Base-by-base conservation (phyloP, 2,888 invertebrate species). In the Stenchaetothrips biformis region DNA sequence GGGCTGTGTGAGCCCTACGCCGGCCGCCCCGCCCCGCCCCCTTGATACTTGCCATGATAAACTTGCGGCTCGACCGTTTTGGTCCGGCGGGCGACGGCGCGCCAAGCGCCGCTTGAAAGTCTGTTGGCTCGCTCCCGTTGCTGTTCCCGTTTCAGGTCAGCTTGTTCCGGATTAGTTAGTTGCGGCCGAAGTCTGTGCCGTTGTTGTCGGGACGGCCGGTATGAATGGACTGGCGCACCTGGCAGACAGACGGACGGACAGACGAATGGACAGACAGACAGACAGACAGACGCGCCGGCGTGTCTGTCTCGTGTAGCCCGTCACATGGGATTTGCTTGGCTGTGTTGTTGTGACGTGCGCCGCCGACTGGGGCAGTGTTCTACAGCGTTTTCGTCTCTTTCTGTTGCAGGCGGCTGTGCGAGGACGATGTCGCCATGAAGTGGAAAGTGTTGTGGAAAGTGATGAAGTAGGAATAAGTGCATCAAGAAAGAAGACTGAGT, bases 351-450 rank as follows among this genome's bases (percentile, higher is more conserved):
- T 37, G 37, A 37, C 4, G 37, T 37, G 37, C 37, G 37, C 37
- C 37, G 4, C 37, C 37, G 37, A 37, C 37, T 37, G 37, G 37
- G 37, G 4, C 37, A 37, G 37, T 37, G 37, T 37, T 1, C 37
- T 37, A 37, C 37, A 37, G 37, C 4, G 37, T 37, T 4, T 1
- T 37, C 37, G 13, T 37, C 81, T 78, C 78, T 48, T 21, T 77
- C 8, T 67, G 80, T 81, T 80, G 4, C 82, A 82, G 82, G 82
- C 82, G 82, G 81, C 81, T 79, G 79, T 48, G 79, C 78, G 62
- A 79, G 48, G 79, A 80, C 81, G 21, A 74, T 74, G 74, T 80
- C 82, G 82, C 80, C 81, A 82, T 82, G 82, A 82, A 82, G 82
- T 81, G 81, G 79, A 81, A 81, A 77, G 81, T 82, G 80, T 81